These are phyloP conservation scores for Mesorhabditis belari DNA, from an alignment of 2,888 invertebrate genomes.

Conservation along the genomic window DNA sequence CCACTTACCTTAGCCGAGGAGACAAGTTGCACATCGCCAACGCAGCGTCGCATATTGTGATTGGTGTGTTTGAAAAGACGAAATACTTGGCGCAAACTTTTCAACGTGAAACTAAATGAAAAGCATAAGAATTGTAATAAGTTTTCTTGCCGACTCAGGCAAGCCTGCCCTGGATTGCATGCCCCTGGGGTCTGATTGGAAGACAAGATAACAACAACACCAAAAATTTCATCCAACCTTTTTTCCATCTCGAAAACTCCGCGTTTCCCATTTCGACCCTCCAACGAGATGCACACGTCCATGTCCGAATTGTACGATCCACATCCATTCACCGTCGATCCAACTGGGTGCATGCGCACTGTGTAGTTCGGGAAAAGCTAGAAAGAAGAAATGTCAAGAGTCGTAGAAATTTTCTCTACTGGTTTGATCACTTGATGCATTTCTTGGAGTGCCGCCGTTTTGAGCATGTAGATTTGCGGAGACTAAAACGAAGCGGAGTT, in stretches of 20 bases:
- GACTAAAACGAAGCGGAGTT: background rate
- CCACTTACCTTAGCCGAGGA: background rate
- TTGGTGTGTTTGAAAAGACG: background rate
- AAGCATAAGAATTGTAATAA: background rate
- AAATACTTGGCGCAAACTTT: constrained; percentile 6
- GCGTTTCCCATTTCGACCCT: no score
- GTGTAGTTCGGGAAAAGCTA: background rate
- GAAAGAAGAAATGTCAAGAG: background rate
- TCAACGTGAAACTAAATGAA: constrained; percentile 10
- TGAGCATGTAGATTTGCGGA: background rate
- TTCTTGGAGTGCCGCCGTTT: background rate
- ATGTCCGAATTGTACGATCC: constrained; percentile 50
- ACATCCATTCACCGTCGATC: constrained; percentile 50
- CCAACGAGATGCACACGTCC: constrained; percentile 40
- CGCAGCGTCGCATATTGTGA: background rate
- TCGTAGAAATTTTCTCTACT: background rate
- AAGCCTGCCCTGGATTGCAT: background rate
- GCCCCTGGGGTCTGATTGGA: background rate
- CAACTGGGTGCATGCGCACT: constrained; percentile 20
- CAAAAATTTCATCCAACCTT: no score
- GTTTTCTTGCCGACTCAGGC: background rate
- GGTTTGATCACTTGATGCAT: background rate
- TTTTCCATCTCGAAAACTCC: no score
- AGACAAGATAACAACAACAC: no score
- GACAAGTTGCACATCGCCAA: background rate